Percentiles rank a stretch among this genome's conserved stretches.
Evolutionary conservation across 2,888 invertebrate genomes (phyloP).

Genomic region (Drosophila kuntzei): DNA sequence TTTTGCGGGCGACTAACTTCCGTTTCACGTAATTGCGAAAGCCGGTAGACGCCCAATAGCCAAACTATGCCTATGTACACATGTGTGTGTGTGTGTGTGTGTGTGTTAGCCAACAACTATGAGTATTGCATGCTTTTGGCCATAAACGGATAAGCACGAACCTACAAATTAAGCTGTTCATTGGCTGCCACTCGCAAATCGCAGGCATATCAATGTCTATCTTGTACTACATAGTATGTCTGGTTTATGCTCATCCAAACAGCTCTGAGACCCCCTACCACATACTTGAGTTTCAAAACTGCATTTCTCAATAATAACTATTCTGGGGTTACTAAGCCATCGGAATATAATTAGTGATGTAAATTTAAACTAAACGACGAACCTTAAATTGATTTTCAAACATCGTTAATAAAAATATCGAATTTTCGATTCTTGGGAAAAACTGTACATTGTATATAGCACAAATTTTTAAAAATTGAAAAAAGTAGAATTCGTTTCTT

Average conservation of each 20-base stretch:
- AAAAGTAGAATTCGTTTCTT: too few relatives aligned
- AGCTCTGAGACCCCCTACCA: too few relatives aligned
- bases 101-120: conserved; percentile 25
- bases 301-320: too few relatives aligned
- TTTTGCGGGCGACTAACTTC: conserved; percentile 57
- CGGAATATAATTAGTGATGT: too few relatives aligned
- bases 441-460: too few relatives aligned
- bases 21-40: conserved; percentile 57
- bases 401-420: too few relatives aligned
- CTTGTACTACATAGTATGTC: conserved; percentile 1
- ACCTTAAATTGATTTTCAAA: too few relatives aligned
- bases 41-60: conserved; percentile 45
- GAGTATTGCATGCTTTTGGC: conserved; percentile 44
- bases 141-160: conserved; percentile 58
- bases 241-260: conserved; percentile 5
- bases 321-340: too few relatives aligned
- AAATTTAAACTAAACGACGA: too few relatives aligned
- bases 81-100: background rate
- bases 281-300: too few relatives aligned
- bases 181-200: conserved; percentile 31
- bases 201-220: conserved; percentile 1
- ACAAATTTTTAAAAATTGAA: too few relatives aligned
- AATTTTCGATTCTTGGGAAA: too few relatives aligned
- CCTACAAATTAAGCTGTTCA: conserved; percentile 47
- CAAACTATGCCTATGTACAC: background rate